phyloP scores from a whole-genome alignment of 2,797 vertebrate genomes.

The Tapirus indicus region DNA sequence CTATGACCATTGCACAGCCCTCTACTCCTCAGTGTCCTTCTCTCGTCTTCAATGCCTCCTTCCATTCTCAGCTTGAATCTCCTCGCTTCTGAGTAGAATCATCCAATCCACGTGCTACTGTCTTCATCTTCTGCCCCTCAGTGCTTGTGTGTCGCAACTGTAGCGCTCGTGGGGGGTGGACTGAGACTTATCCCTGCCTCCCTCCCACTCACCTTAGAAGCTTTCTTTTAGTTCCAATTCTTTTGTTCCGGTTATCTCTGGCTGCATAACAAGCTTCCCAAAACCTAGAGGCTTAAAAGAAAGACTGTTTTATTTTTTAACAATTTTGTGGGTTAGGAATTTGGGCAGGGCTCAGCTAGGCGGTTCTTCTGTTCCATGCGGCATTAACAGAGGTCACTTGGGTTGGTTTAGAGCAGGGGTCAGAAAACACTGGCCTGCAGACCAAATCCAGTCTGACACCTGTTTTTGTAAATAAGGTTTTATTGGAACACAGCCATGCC shows the following conservation, averaged over 20 bases:
- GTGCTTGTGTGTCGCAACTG: no score
- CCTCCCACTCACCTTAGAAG: not conserved
- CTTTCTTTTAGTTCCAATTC: not conserved
- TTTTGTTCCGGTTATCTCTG: not conserved
- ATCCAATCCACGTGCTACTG: not conserved
- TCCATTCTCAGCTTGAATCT: not conserved
- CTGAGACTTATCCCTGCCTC: not conserved
- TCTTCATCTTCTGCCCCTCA: not conserved
- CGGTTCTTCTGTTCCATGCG: conserved; percentile 31
- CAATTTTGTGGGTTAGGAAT: not conserved
- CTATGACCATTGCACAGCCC: accelerated
- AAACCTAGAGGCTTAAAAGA: not conserved
- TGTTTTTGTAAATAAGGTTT: conserved; percentile 28
- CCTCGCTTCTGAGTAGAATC: not conserved
- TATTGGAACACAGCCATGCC: not conserved
- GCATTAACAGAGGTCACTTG: not conserved
- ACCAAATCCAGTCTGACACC: not conserved
- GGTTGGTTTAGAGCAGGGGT: not conserved
- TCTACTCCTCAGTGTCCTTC: not conserved
- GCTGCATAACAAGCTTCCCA: not conserved
- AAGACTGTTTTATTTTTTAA: not conserved
- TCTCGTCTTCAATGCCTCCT: not conserved
- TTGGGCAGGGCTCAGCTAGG: not conserved
- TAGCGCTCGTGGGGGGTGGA: not conserved
- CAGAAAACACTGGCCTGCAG: not conserved